These are phyloP conservation scores for Teleogryllus oceanicus DNA, from an alignment of 2,888 invertebrate genomes.

Conservation along the genomic window DNA sequence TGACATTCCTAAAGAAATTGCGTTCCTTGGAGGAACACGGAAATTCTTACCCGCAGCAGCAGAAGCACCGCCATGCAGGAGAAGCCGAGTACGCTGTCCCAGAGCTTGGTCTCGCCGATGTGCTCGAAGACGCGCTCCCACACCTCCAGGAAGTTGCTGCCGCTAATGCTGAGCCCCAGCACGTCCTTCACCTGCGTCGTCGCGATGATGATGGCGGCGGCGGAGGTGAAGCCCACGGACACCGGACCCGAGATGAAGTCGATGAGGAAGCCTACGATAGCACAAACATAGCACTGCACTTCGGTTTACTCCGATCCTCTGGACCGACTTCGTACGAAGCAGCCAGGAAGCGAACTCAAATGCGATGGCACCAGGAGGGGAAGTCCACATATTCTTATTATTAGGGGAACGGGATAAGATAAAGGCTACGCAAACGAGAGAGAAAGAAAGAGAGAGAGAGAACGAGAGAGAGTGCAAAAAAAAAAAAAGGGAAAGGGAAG, in stretches of 20 bases:
- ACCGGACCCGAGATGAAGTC: slow-evolving; percentile 84
- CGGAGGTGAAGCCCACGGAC: slow-evolving; percentile 75
- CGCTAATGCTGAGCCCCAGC: slow-evolving; percentile 64
- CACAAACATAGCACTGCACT: not conserved
- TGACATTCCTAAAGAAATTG: too few species aligned
- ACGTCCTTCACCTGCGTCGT: slow-evolving; percentile 76
- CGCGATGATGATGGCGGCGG: slow-evolving; percentile 77
- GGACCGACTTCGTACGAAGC: not conserved
- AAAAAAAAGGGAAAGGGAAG: too few species aligned
- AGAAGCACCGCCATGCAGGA: slow-evolving; percentile 66
- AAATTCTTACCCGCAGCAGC: slow-evolving; percentile 59
- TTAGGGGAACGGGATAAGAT: too few species aligned
- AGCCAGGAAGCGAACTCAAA: not conserved
- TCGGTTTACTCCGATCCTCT: not conserved
- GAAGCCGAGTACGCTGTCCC: slow-evolving; percentile 68
- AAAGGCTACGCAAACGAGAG: too few species aligned
- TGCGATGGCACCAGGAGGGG: too few species aligned
- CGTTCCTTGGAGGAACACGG: too few species aligned
- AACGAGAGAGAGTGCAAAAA: too few species aligned
- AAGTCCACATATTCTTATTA: too few species aligned
- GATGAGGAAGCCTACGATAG: slow-evolving; percentile 66
- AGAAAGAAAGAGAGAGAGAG: too few species aligned
- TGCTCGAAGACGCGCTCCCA: slow-evolving; percentile 69
- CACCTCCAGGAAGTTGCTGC: slow-evolving; percentile 67
- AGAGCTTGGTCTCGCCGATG: slow-evolving; percentile 64